Base-by-base conservation (phyloP, 2,113 vertebrate genomes). In the Nibea albiflora region DNA sequence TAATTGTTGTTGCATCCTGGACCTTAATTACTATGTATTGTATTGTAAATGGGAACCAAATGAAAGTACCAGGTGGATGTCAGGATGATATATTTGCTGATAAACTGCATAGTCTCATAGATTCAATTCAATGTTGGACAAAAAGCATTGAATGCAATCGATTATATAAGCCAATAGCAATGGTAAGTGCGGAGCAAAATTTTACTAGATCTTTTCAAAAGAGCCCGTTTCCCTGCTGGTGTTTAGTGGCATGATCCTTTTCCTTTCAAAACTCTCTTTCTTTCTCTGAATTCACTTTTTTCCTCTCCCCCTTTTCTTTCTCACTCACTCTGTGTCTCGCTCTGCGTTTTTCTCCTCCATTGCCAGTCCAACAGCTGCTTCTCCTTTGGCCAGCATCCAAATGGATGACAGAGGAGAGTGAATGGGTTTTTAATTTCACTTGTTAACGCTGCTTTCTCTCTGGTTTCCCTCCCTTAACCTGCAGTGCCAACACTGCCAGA, bases 361-460 rank as follows among this genome's bases (percentile, higher is more conserved):
- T 63, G 77, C 84, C 77, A 76, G 66, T 54, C 82, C 47, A 78
- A 85, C 91, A 92, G 89, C 89, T 92, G 91, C 89, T 86, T 80
- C 73, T 80, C 62, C 52, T 78, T 72, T 93, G 93, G 89, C 90
- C 46, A 9, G 56, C 62, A 65, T 90, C 89, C 90, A 92, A 85
- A 81, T 56, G 66, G 71, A 89, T 84, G 86, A 88, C 87, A 87
- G 82, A 89, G 80, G 78, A 63, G 76, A 81, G 63, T 88, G 85
- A 92, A 93, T 89, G 86, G 88, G 84, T 89, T 93, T 94, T 91
- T 92, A 90, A 92, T 93, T 90, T 90, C 79, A 80, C 88, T 92
- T 90, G 87, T 92, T 92, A 92, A 85, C 65, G 26, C 49, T 0
- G 6, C 68, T 78, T 84, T 87, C 80, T 75, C 76, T 63, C 68